phyloP scores from a whole-genome alignment of 2,888 invertebrate genomes.

The Trypoxylon attenuatum region DNA sequence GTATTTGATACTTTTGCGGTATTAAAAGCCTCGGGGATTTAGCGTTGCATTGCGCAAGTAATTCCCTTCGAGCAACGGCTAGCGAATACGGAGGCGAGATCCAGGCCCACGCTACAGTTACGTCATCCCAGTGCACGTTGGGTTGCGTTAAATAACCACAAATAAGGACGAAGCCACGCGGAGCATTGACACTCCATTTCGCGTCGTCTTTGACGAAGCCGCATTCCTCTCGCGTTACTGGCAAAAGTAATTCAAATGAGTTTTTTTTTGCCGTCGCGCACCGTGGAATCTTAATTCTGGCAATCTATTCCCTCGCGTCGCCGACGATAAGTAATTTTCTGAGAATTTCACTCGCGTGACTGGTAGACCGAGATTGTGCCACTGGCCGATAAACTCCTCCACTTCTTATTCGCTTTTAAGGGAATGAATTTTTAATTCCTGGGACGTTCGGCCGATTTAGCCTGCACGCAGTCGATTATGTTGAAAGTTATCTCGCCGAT shows the following conservation, averaged over 20 bases:
- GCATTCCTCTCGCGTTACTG: not conserved
- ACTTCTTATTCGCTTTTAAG: conserved; percentile 11
- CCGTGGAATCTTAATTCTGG: conserved; percentile 1
- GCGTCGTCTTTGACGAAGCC: no score
- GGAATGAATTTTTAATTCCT: conserved; percentile 5
- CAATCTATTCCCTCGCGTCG: not conserved
- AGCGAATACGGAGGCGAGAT: conserved; percentile 3
- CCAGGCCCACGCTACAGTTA: conserved; percentile 31
- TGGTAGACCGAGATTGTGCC: not conserved
- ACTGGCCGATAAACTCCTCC: not conserved
- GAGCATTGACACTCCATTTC: conserved; percentile 19
- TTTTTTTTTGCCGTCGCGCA: not conserved
- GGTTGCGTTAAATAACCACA: conserved; percentile 37
- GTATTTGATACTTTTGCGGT: not conserved
- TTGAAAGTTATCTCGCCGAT: conserved; percentile 8
- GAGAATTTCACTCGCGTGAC: not conserved
- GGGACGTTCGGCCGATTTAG: not conserved
- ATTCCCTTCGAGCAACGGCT: conserved; percentile 16
- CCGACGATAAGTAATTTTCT: not conserved
- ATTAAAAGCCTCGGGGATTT: conserved; percentile 20
- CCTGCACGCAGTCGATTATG: conserved; percentile 4
- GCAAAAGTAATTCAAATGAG: not conserved
- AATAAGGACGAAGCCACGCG: conserved; percentile 36
- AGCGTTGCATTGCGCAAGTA: conserved; percentile 37
- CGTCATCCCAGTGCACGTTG: conserved; percentile 18